phyloP scores from a whole-genome alignment of 2,888 invertebrate genomes.

The Eilema griseolum region DNA sequence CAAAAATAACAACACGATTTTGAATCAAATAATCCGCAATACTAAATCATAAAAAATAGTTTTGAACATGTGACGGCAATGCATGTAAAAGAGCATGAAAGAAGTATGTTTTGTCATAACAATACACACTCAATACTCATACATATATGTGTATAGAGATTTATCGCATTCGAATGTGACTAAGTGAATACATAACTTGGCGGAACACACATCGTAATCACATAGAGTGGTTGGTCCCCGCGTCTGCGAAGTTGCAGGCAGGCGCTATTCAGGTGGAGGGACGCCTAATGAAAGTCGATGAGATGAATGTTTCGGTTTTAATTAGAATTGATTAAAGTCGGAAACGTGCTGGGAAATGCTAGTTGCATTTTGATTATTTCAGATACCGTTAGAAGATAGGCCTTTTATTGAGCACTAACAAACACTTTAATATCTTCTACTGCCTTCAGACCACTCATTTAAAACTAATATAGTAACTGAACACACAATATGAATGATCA shows the following conservation, averaged over 20 bases:
- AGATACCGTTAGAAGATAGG: not conserved
- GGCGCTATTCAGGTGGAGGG: constrained; percentile 70
- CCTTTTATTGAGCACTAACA: not conserved
- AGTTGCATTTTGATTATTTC: constrained; percentile 8
- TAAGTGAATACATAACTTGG: constrained; percentile 46
- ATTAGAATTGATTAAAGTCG: constrained; percentile 73
- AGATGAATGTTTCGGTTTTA: constrained; percentile 74
- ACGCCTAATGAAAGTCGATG: constrained; percentile 74
- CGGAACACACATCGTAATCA: constrained; percentile 38
- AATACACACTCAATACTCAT: not conserved
- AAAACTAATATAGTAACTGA: not conserved
- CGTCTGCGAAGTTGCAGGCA: constrained; percentile 65
- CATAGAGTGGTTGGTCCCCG: constrained; percentile 37
- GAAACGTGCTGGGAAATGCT: constrained; percentile 12
- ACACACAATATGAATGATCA: not conserved
- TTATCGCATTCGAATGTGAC: constrained; percentile 16
- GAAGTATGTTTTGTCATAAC: too few relatives aligned
- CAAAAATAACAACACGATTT: not conserved
- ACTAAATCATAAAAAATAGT: not conserved
- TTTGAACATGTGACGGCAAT: too few relatives aligned
- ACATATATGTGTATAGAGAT: constrained; percentile 6
- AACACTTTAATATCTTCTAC: not conserved
- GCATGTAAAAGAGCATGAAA: too few relatives aligned
- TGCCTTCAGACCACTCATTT: not conserved
- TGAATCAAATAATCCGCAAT: not conserved